A percentile compares a stretch with the other conserved stretches of the same genome.
Evolutionary conservation across 2,113 vertebrate genomes (phyloP).

Genomic region (Edolisoma coerulescens): DNA sequence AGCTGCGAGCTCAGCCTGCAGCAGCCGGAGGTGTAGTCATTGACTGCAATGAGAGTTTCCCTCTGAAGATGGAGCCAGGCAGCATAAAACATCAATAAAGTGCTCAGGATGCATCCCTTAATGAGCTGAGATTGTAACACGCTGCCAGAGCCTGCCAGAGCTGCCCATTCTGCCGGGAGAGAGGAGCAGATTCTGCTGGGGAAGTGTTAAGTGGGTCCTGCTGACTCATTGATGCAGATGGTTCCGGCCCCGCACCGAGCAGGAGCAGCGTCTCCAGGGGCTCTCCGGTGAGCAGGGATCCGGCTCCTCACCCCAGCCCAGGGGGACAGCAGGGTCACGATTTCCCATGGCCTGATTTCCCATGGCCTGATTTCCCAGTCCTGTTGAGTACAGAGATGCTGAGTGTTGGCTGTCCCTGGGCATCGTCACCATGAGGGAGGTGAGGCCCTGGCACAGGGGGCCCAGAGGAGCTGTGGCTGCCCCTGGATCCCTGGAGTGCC

Average conservation of each 20-base stretch:
- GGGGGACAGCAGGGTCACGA: fast-evolving
- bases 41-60: conserved; percentile 36
- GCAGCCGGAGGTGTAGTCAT: neutral
- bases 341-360: fast-evolving
- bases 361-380: fast-evolving
- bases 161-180: conserved; percentile 20
- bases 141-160: conserved; percentile 11
- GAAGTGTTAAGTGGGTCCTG: conserved; percentile 46
- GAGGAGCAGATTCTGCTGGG: conserved; percentile 22
- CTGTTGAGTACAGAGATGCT: fast-evolving
- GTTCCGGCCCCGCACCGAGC: neutral
- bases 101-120: conserved; percentile 36
- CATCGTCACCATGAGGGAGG: neutral
- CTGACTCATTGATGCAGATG: conserved; percentile 46
- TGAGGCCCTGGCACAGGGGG: neutral
- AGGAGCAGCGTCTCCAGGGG: neutral
- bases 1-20: neutral
- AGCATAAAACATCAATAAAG: conserved; percentile 35
- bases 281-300: neutral
- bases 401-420: neutral
- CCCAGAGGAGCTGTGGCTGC: neutral
- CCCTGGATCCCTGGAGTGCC: neutral
- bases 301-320: fast-evolving
- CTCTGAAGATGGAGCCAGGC: conserved; percentile 61
- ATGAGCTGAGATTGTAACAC: conserved; percentile 24